phyloP scores from a whole-genome alignment of 2,113 vertebrate genomes.

The Fukomys damarensis region DNA sequence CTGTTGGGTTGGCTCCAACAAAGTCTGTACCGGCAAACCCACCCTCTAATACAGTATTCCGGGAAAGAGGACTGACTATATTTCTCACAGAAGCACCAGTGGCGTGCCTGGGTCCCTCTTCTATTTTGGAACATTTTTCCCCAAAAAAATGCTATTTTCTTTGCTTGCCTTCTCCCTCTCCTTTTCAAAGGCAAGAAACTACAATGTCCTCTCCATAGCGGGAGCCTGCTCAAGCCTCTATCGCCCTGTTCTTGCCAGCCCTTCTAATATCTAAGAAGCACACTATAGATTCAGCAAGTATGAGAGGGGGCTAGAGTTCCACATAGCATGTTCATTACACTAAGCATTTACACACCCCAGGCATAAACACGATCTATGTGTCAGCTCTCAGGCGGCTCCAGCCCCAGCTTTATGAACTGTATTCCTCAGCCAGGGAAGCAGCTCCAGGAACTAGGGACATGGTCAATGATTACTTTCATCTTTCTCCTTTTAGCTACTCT shows the following conservation, averaged over 20 bases:
- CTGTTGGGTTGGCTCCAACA: not conserved
- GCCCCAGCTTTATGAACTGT: slow-evolving; percentile 28
- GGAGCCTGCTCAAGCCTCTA: not conserved
- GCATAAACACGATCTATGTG: not conserved
- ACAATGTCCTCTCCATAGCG: not conserved
- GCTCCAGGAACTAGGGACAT: slow-evolving; percentile 52
- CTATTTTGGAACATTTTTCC: not conserved
- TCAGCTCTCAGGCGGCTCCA: not conserved
- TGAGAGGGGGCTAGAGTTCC: not conserved
- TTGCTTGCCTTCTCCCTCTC: not conserved
- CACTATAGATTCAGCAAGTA: not conserved
- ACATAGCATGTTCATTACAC: slow-evolving; percentile 34
- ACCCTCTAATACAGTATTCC: not conserved
- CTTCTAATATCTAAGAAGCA: not conserved
- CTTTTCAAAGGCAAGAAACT: not conserved
- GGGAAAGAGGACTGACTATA: not conserved
- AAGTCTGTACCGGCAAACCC: not conserved
- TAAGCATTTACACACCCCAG: not conserved
- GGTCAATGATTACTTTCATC: slow-evolving; percentile 83
- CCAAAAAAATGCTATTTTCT: not conserved
- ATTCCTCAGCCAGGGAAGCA: slow-evolving; percentile 63
- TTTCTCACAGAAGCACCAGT: not conserved
- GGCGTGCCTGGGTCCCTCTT: not conserved
- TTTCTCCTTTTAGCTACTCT: slow-evolving; percentile 83
- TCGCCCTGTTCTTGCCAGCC: not conserved